Evolutionary conservation across 2,888 invertebrate species (phyloP), one percentile per base, ranked within the genome.

Genomic region (Cynaeus angustus): DNA sequence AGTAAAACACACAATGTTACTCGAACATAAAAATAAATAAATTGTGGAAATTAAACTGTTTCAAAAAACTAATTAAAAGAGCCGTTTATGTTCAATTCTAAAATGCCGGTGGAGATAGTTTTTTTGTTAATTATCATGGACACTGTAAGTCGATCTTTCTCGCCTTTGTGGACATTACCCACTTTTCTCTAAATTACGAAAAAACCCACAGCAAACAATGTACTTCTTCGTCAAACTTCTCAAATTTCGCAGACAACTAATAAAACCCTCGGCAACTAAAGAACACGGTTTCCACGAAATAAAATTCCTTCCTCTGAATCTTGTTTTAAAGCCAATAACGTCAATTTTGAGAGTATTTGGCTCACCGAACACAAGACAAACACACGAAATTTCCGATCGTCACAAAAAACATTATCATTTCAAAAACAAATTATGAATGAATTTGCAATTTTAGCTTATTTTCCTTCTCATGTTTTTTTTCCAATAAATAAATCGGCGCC

Each of bases 401-500:
- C 7, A 33, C 9, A 9, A 21, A 21, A 21, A 21, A 1, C 21
- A 21, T 21, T n/a, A 7, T 33, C 6, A 33, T 33, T 33, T 33
- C 33, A 7, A 33, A 7, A 2, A 1, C 33, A 33, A 33, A 28
- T 7, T 28, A 28, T 28, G 28, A 28, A 28, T 28, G 28, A 28
- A 28, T 28, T 5, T 28, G 28, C 7, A 33, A 33, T 33, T 14
- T 13, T 14, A 43, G 43, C 14, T 10, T 43, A 26, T 30, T 52
- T 52, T 26, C 4, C 13, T 26, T 52, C 16, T 52, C n/a, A 7
- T 6, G 10, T 30, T 10, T 26, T n/a, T 12, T 9, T 2, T 4
- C 5, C 5, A 30, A 52, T 7, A 33, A 13, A 12, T 5, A 21
- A 58, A 58, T 43, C 58, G 58, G 58, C 58, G 58, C 58, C 41